A percentile compares a stretch with the other conserved stretches of the same genome.
Conservation (phyloP, 2,888 invertebrate species). For the Rhaphigaster nebulosa region DNA sequence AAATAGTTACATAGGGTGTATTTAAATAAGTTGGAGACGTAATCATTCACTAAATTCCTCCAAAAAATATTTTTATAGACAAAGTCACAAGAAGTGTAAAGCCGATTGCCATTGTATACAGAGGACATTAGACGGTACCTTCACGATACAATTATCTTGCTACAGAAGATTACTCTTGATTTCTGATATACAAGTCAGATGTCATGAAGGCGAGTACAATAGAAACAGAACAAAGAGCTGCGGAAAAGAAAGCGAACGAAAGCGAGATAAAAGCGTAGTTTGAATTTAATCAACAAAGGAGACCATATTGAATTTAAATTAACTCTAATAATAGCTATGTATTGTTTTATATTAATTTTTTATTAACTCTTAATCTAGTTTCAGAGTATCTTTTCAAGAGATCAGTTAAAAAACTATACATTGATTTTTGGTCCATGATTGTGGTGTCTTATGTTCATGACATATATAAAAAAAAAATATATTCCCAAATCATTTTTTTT, state of each 20-base stretch:
- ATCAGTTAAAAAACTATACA: too few species aligned
- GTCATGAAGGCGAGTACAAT: background rate
- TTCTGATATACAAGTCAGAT: background rate
- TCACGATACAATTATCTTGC: background rate
- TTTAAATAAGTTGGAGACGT: too few species aligned
- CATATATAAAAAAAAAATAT: too few species aligned
- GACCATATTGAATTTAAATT: background rate
- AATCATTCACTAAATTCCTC: too few species aligned
- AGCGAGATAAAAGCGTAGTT: slow-evolving; percentile 9
- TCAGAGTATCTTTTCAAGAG: too few species aligned
- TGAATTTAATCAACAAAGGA: background rate
- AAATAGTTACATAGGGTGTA: too few species aligned
- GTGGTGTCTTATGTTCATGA: too few species aligned
- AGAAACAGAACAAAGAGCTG: background rate
- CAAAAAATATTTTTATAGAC: too few species aligned
- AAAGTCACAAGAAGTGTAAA: background rate
- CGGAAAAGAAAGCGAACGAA: slow-evolving; percentile 10
- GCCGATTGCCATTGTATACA: background rate
- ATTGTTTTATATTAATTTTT: too few species aligned
- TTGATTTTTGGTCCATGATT: too few species aligned
- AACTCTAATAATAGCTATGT: background rate
- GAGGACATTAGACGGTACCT: background rate
- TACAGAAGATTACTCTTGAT: background rate
- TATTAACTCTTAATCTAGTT: too few species aligned
- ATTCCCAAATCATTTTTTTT: too few species aligned